phyloP scores from a whole-genome alignment of 2,888 invertebrate genomes.

The Nephrotoma guestfalica region DNA sequence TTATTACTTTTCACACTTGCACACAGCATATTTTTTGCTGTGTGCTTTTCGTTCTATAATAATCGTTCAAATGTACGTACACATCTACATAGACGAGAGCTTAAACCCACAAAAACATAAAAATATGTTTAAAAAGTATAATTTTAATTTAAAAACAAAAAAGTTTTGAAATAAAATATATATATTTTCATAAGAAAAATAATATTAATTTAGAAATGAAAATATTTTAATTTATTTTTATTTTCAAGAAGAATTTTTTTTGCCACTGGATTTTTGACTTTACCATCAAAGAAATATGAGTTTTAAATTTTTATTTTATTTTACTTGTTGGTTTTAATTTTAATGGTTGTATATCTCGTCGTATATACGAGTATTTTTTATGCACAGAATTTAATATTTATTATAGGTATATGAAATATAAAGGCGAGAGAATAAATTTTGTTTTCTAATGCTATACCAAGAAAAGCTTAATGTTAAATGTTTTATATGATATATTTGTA shows the following conservation, averaged over 20 bases:
- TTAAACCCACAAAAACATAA: background rate
- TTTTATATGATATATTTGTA: background rate
- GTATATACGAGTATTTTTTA: background rate
- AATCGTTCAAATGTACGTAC: background rate
- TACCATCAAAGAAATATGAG: background rate
- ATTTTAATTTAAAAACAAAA: background rate
- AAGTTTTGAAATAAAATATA: background rate
- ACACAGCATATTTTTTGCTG: background rate
- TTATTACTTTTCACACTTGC: background rate
- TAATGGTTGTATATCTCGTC: background rate
- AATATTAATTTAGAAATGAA: background rate
- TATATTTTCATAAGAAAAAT: background rate
- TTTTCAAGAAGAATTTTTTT: background rate
- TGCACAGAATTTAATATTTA: background rate
- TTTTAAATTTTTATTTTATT: background rate
- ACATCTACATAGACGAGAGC: background rate
- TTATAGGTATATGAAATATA: background rate
- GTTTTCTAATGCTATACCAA: background rate
- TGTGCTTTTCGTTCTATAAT: background rate
- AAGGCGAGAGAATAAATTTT: background rate
- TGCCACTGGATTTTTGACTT: background rate
- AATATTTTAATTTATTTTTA: background rate
- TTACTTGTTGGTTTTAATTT: background rate
- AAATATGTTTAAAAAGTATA: background rate
- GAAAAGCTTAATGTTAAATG: background rate